A percentile compares a stretch with the other conserved stretches of the same genome.
Conservation (phyloP, 2,797 vertebrate species). For the Botia almorhae region DNA sequence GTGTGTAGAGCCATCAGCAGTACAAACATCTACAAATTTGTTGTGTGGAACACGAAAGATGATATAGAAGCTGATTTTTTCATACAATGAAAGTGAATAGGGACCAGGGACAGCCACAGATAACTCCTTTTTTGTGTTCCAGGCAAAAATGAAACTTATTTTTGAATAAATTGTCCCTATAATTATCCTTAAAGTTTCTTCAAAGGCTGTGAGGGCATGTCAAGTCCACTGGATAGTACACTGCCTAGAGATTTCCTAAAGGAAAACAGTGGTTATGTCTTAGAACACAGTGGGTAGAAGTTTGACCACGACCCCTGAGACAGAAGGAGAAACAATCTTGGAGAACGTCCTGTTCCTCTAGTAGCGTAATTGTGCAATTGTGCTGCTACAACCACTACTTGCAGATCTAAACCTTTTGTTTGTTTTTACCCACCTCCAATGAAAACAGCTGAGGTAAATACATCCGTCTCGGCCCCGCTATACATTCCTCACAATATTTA, state of each 20-base stretch:
- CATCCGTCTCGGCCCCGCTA: conserved; percentile 71
- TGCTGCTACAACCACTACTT: conserved; percentile 65
- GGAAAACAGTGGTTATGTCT: conserved; percentile 2
- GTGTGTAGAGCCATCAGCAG: not conserved
- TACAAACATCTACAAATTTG: not conserved
- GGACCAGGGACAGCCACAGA: not conserved
- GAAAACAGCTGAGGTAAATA: conserved; percentile 73
- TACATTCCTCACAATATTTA: conserved; percentile 70
- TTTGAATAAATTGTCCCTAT: not conserved
- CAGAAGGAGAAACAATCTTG: conserved; percentile 54
- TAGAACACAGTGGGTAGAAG: not conserved
- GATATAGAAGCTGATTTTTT: not conserved
- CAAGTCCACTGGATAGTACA: not conserved
- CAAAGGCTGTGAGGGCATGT: not conserved
- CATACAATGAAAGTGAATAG: not conserved
- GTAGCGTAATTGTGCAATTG: conserved; percentile 68
- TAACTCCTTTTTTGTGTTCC: not conserved
- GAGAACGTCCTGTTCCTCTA: conserved; percentile 68
- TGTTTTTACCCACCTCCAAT: conserved; percentile 61
- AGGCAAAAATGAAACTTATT: not conserved
- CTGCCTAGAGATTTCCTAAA: not conserved
- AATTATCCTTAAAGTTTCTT: not conserved
- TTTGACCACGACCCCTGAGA: not conserved
- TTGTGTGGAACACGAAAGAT: no score
- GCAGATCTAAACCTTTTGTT: conserved; percentile 65